Base-by-base conservation (phyloP, 2,113 vertebrate genomes). In the Murina feae region DNA sequence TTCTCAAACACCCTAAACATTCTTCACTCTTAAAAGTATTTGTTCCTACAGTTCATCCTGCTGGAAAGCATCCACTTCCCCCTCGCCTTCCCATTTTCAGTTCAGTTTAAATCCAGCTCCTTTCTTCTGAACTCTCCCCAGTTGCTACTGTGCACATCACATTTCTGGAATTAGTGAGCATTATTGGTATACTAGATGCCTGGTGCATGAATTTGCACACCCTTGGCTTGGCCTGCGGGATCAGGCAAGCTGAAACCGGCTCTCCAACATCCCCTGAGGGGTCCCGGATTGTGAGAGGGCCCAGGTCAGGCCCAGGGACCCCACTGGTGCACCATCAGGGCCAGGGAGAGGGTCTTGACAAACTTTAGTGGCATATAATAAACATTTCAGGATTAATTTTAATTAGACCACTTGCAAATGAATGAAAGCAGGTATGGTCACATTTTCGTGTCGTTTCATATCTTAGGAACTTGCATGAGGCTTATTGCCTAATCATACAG, bases 381-480 rank as follows among this genome's bases (percentile, higher is more conserved):
- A 75, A 91, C 39, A 30, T 39, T 55, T 28, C 23, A 90, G 85
- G 66, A 23, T 76, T 74, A 78, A 81, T 81, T 91, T 96, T 83
- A 94, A 86, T 23, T 37, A 79, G 58, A 82, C 35, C 18, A 66
- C 71, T 94, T 93, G 32, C 51, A 86, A 14, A 83, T 76, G 25
- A 90, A 82, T 76, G 72, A 63, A 84, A 81, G 13, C 53, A 93
- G 44, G 5, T 20, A 66, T 37, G 28, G 8, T 68, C 18, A 58
- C 75, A 60, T 80, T 63, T 81, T 51, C 86, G 30, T 93, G 90
- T 96, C 37, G 65, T 75, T 55, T 86, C 39, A n/a, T 47, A 90
- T 37, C 7, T 71, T 83, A 81, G 49, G 18, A 80, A 37, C 21
- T 58, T 55, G 9, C 28, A 63, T 30, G 25, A 35, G 16, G 2